Base-by-base conservation (phyloP, 2,888 invertebrate genomes). In the Notocelia uddmanniana region DNA sequence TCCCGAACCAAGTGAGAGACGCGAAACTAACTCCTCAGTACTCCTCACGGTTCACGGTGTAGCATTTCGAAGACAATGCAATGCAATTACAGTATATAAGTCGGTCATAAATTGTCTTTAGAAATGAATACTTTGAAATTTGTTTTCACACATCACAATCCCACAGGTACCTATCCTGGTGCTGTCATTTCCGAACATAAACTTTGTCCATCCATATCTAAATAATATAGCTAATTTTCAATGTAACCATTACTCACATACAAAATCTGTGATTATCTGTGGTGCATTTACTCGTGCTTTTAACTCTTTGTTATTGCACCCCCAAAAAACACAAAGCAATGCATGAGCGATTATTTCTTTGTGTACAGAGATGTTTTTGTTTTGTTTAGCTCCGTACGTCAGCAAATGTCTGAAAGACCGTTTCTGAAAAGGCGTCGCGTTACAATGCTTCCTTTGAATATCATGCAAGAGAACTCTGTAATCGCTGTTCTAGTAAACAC, bases 281-380 rank as follows among this genome's bases (percentile, higher is more conserved):
- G 41, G 69, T 41, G 54, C 48, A 34, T 34, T 57, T 57, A 48
- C 23, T n/a, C n/a, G n/a, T n/a, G n/a, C n/a, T 62, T 69, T 5
- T 18, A 13, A 59, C 10, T 31, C 54, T 63, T 69, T 50, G 63
- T 41, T 34, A 19, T 26, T n/a, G 15, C 18, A 50, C 23, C 9
- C 58, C 34, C 41, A 19, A 70, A 70, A 58, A 70, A 70, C 57
- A 70, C 52, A 68, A 60, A 60, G 41, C 60, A 60, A 26, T 41
- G 54, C 41, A 41, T 41, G 31, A 64, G 64, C 19, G 48, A 62
- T 48, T 62, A 48, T 64, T 31, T 37, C 52, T 64, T 52, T 64
- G 64, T 55, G 52, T 66, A 45, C 41, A 9, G 52, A 64, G 66
- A 54, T 45, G 66, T 71, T 67, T 64, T 67, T 71, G 45, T 60